These are phyloP conservation scores for Monomorium pharaonis DNA, from an alignment of 1,140 invertebrate species.

Conservation along the genomic window DNA sequence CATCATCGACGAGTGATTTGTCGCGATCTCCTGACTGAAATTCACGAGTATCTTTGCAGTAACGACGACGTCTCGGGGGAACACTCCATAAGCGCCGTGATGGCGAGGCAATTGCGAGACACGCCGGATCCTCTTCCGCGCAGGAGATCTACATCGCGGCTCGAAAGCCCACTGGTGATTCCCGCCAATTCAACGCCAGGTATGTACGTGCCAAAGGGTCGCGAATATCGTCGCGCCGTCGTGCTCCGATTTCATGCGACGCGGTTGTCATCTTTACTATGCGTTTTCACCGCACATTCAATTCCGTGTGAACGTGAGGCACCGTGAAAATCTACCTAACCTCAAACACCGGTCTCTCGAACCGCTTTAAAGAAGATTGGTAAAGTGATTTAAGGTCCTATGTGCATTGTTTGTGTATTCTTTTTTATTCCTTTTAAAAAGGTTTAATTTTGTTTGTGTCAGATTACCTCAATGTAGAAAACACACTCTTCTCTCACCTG, in stretches of 20 bases:
- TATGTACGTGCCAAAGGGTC: not conserved
- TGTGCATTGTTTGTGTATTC: no score
- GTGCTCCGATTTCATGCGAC: no score
- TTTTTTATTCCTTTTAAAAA: no score
- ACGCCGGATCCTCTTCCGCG: not conserved
- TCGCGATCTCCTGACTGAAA: not conserved
- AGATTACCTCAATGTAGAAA: no score
- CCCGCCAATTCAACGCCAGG: constrained; percentile 38
- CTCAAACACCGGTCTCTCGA: not conserved
- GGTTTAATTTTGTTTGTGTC: no score
- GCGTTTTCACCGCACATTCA: not conserved
- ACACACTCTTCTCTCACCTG: no score
- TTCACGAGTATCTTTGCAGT: not conserved
- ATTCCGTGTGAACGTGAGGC: not conserved
- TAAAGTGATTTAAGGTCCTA: no score
- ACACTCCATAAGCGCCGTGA: not conserved
- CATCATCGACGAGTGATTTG: not conserved
- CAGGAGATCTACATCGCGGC: not conserved
- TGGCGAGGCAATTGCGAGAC: not conserved
- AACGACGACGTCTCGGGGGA: not conserved
- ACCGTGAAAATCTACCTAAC: not conserved
- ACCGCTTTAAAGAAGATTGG: no score
- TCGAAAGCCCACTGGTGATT: not conserved
- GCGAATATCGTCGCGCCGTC: not conserved
- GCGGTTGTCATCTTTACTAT: not conserved